Conservation (phyloP, 2,113 vertebrate species). For the Ifrita kowaldi region DNA sequence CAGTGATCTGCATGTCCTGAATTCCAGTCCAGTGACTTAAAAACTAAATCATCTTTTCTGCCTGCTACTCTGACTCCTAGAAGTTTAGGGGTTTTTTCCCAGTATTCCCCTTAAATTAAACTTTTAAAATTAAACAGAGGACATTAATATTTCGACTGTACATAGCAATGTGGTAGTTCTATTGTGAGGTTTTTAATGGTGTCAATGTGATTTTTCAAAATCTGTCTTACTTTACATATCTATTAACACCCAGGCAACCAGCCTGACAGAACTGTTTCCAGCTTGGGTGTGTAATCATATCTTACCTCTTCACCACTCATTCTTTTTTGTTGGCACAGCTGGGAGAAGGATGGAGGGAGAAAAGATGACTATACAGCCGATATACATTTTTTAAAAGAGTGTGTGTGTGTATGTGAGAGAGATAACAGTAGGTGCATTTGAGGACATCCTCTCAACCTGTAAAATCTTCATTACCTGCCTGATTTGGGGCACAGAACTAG, state of each 20-base stretch:
- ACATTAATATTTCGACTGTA: background rate
- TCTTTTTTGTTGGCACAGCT: background rate
- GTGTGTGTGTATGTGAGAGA: background rate
- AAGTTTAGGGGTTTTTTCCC: rapidly evolving
- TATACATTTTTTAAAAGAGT: background rate
- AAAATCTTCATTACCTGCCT: background rate
- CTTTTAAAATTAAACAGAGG: background rate
- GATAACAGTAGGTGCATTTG: background rate
- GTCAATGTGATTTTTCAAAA: background rate
- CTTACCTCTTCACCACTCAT: background rate
- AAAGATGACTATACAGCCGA: background rate
- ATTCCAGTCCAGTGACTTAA: background rate
- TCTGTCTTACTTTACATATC: background rate
- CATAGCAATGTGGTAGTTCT: background rate
- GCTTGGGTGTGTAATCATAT: background rate
- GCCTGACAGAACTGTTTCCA: background rate
- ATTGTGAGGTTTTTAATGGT: background rate
- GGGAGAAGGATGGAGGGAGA: background rate
- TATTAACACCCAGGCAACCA: background rate
- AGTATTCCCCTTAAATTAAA: background rate
- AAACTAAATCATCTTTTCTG: background rate
- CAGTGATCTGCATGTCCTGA: background rate
- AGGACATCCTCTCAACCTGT: background rate
- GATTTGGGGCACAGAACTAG: background rate
- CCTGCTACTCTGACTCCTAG: background rate